phyloP scores from a whole-genome alignment of 2,888 invertebrate genomes.

The Prosopocoilus inquinatus region DNA sequence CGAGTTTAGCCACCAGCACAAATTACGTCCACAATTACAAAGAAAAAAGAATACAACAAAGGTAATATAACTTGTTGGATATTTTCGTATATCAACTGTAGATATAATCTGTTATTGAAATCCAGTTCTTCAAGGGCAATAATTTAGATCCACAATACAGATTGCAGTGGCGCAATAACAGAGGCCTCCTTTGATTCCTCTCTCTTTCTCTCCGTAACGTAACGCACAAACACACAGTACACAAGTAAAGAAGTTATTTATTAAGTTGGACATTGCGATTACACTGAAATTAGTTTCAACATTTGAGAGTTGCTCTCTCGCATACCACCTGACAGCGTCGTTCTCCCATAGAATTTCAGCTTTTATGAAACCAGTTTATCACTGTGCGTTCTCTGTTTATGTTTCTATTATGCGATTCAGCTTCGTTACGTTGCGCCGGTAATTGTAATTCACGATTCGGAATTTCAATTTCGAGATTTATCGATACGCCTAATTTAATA shows the following conservation, averaged over 20 bases:
- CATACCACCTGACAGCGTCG: background rate
- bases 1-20: too few species aligned
- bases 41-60: background rate
- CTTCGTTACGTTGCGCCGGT: background rate
- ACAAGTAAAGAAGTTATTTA: background rate
- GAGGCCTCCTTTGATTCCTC: background rate
- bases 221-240: too few species aligned
- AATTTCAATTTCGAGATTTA: conserved; percentile 1
- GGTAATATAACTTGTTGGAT: background rate
- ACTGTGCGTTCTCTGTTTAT: background rate
- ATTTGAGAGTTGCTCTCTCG: background rate
- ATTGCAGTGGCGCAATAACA: conserved; percentile 2
- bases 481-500: background rate
- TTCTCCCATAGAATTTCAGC: conserved; percentile 3
- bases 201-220: too few species aligned
- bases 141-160: background rate
- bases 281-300: conserved; percentile 3
- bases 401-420: background rate
- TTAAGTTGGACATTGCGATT: background rate
- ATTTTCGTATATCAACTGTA: conserved; percentile 5
- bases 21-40: background rate
- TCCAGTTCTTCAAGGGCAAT: conserved; percentile 25
- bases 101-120: conserved; percentile 23
- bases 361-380: conserved; percentile 1
- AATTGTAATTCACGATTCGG: background rate